Evolutionary conservation across 1,140 invertebrate species (phyloP).

Genomic region (Drosophila pandora): DNA sequence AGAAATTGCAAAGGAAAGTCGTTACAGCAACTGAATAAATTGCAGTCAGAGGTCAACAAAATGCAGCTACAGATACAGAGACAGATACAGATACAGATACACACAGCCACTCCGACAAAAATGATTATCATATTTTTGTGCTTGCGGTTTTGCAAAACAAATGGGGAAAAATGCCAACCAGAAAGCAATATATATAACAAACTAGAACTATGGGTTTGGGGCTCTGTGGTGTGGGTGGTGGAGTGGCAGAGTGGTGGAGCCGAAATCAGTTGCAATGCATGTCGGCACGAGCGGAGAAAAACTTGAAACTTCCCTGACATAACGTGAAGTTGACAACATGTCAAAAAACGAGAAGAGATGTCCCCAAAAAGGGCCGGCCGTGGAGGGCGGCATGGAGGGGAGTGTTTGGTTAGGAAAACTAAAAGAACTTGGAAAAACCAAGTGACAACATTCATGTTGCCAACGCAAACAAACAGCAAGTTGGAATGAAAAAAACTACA

Average conservation of each 20-base stretch:
- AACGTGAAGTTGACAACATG: constrained; percentile 80
- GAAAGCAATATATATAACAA: constrained; percentile 8
- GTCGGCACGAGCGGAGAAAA: constrained; percentile 58
- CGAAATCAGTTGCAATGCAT: constrained; percentile 56
- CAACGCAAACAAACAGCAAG: constrained; percentile 72
- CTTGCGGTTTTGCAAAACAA: constrained; percentile 12
- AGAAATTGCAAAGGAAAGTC: not conserved
- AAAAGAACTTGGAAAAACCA: constrained; percentile 65
- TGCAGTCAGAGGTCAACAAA: constrained; percentile 7
- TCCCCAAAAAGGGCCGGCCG: constrained; percentile 43
- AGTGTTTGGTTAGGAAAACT: constrained; percentile 22
- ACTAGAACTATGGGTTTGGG: not conserved
- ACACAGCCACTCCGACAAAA: not conserved
- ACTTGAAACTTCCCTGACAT: constrained; percentile 76
- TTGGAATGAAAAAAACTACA: constrained; percentile 6
- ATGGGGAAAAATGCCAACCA: constrained; percentile 16
- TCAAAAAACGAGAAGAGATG: constrained; percentile 78
- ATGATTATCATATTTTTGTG: constrained; percentile 16
- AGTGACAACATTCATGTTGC: constrained; percentile 79
- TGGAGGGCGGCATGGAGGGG: not conserved
- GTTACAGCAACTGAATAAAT: not conserved
- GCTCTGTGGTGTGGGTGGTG: not conserved
- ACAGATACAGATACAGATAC: not conserved
- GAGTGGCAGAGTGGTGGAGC: not conserved
- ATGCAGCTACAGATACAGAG: not conserved